These are phyloP conservation scores for Sturmia bella DNA, from an alignment of 2,888 invertebrate species.

Conservation along the genomic window DNA sequence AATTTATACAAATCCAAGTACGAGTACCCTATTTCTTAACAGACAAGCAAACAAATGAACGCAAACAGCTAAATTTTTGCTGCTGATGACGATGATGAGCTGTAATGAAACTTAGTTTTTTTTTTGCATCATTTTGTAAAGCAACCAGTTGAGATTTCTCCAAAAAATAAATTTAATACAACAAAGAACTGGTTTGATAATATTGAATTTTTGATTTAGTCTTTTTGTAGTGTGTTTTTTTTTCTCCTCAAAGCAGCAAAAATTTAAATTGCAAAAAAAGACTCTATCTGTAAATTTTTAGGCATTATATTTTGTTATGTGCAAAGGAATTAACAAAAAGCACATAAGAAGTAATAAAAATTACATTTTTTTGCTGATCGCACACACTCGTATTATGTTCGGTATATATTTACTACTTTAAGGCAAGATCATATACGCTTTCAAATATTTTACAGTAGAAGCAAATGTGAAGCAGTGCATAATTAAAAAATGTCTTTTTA, in stretches of 20 bases:
- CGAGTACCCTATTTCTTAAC: conserved; percentile 66
- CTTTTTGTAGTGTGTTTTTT: conserved; percentile 48
- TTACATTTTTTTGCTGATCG: conserved; percentile 53
- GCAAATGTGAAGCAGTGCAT: not conserved
- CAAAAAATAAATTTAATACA: conserved; percentile 55
- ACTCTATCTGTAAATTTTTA: conserved; percentile 61
- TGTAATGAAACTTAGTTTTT: conserved; percentile 59
- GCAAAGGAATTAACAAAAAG: conserved; percentile 1
- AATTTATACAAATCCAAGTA: conserved; percentile 58
- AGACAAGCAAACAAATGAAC: conserved; percentile 55
- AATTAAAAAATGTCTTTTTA: too few relatives aligned
- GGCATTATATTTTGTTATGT: conserved; percentile 65
- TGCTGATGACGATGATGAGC: conserved; percentile 53
- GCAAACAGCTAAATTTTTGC: conserved; percentile 53
- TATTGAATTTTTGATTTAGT: conserved; percentile 63
- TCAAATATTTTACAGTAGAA: conserved; percentile 18
- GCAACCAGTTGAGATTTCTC: conserved; percentile 69
- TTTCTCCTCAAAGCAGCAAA: conserved; percentile 37
- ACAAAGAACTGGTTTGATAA: conserved; percentile 68
- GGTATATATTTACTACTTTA: conserved; percentile 7
- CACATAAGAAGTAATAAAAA: conserved; percentile 3
- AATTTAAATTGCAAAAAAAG: conserved; percentile 58
- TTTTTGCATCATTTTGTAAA: conserved; percentile 35
- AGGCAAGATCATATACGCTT: conserved; percentile 41
- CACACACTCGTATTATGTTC: conserved; percentile 6